Evolutionary conservation across 37 sponge, comb jelly and placozoan species (phyloP).

Genomic region (Tethya wilhelma): DNA sequence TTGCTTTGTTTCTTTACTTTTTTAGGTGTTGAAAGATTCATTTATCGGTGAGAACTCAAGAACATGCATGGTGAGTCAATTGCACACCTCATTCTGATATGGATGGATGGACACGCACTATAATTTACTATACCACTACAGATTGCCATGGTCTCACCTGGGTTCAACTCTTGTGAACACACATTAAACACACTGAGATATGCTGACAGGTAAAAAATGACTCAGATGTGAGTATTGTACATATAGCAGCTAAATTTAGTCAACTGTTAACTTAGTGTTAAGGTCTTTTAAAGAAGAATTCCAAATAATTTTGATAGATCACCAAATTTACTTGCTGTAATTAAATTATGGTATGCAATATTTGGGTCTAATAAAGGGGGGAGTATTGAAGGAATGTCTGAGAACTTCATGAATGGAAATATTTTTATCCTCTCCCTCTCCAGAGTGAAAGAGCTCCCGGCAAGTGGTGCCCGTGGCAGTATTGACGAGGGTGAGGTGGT

Average conservation of each 20-base stretch:
- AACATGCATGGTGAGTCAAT: conserved; percentile 94
- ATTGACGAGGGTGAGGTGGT: background rate
- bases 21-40: conserved; percentile 93
- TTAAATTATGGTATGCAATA: background rate
- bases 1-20: background rate
- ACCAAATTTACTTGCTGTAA: too few species aligned
- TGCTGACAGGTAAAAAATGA: conserved; percentile 89
- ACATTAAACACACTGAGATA: conserved; percentile 97
- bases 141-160: conserved; percentile 98
- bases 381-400: too few species aligned
- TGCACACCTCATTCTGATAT: background rate
- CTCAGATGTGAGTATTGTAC: background rate
- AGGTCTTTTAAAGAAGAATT: too few species aligned
- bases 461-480: background rate
- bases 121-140: conserved; percentile 2
- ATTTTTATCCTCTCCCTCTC: too few species aligned
- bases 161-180: conserved; percentile 92
- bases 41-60: conserved; percentile 94
- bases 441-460: conserved; percentile 41
- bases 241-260: too few species aligned
- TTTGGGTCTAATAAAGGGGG: too few species aligned
- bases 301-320: too few species aligned
- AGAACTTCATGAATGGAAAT: too few species aligned
- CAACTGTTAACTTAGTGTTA: too few species aligned
- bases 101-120: background rate